These are phyloP conservation scores for Nesospiza acunhae DNA, from an alignment of 2,113 vertebrate species.

Conservation along the genomic window DNA sequence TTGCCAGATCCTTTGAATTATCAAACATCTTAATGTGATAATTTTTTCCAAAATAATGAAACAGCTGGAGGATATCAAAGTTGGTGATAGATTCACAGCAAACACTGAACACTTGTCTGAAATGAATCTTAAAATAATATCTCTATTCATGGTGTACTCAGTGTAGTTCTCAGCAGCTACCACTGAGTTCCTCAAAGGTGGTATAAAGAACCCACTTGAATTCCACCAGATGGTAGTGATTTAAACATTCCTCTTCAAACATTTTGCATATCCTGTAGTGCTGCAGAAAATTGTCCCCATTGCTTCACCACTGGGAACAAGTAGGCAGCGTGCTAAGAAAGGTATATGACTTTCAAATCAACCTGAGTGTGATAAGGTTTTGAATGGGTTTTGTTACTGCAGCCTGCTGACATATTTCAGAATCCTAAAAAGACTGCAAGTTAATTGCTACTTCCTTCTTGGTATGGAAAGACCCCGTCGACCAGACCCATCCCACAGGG, in stretches of 20 bases:
- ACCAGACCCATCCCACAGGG: no score
- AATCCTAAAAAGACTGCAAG: background rate
- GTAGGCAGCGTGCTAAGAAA: conserved; percentile 22
- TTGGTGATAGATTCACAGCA: background rate
- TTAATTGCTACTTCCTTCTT: background rate
- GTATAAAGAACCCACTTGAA: background rate
- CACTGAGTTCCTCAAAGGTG: background rate
- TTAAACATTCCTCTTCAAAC: conserved; percentile 30
- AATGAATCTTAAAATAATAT: background rate
- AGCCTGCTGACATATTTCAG: background rate
- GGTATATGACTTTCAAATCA: conserved; percentile 31
- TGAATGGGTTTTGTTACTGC: background rate
- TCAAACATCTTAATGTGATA: background rate
- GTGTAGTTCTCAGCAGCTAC: background rate
- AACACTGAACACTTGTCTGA: background rate
- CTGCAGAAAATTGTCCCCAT: background rate
- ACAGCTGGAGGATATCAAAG: background rate
- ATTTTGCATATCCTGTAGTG: background rate
- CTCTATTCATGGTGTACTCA: background rate
- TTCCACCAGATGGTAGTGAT: conserved; percentile 13
- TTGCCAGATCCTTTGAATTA: background rate
- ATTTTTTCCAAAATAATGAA: background rate
- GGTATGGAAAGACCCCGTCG: no score
- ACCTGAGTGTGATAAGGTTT: background rate
- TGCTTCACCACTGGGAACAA: conserved; percentile 12